Evolutionary conservation across 2,797 vertebrate genomes (phyloP), one percentile per base, ranked within the genome.

Genomic region (Luscinia megarhynchos): DNA sequence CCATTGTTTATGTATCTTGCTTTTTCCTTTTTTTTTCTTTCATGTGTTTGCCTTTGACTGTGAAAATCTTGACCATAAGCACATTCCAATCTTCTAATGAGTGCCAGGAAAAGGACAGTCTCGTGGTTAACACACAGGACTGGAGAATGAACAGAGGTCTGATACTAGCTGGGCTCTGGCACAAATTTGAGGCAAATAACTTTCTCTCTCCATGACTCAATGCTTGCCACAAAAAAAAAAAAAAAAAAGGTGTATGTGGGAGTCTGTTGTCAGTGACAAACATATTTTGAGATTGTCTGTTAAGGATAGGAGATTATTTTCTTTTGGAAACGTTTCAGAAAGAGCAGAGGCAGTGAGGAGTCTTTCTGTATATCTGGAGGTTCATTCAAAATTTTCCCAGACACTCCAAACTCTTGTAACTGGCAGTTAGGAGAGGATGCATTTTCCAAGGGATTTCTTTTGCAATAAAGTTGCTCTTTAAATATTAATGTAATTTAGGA

Each of bases 281-380:
- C 27, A 30, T 46, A 57, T 75, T 94, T 95, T 86, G 73, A 69
- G 66, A 67, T 93, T 45, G 13, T 84, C 62, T 84, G 12, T 70
- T 32, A n/a, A 32, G 12, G 36, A 38, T 6, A 64, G 53, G 53
- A 85, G 26, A 55, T 85, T 83, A 66, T 87, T 91, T 91, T 83
- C 30, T 89, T 89, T 87, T 64, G 54, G 53, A 90, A 91, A 48
- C 3, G 9, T 64, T 94, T 91, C 66, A 59, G 73, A 78, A 93
- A 63, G 15, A 85, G 38, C 30, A 83, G 87, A 80, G 58, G 29
- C 27, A 74, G 12, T 48, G 46, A 91, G 36, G 32, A 87, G 38
- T 11, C 4, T 90, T 93, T 67, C 53, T 76, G 30, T 36, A 30
- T 7, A 1, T 73, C 79, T 74, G 57, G 41, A 91, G 63, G n/a